Conservation (phyloP, 2,888 invertebrate species). For the Pegoplata infirma region DNA sequence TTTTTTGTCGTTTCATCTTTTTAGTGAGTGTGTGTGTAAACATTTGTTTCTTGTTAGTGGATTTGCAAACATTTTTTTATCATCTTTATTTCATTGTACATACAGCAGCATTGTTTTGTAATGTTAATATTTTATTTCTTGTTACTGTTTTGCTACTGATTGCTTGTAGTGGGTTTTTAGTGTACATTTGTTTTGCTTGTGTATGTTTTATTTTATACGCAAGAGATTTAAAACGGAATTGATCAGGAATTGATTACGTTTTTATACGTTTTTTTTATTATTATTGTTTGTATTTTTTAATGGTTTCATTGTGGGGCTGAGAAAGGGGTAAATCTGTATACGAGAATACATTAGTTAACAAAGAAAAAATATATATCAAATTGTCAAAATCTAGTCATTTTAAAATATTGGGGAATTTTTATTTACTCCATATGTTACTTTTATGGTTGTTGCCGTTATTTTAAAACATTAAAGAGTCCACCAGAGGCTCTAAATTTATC, state of each 20-base stretch:
- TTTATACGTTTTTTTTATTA: background rate
- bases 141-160: constrained; percentile 26
- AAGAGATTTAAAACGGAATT: constrained; percentile 32
- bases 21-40: no score
- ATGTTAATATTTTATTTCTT: constrained; percentile 55
- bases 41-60: constrained; percentile 1
- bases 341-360: no score
- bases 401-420: no score
- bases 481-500: no score
- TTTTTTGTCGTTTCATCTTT: constrained; percentile 43
- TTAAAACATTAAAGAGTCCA: no score
- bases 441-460: no score
- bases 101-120: constrained; percentile 18
- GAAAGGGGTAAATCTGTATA: no score
- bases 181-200: background rate
- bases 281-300: background rate
- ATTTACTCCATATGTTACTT: no score
- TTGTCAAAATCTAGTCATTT: no score
- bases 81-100: background rate
- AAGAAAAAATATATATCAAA: no score
- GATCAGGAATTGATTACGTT: constrained; percentile 25
- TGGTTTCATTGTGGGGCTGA: background rate
- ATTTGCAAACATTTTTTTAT: background rate
- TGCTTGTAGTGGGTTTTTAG: constrained; percentile 18
- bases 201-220: background rate